Percentiles rank a stretch among this genome's conserved stretches.
Evolutionary conservation across 2,888 invertebrate species (phyloP).

Genomic region (Shargacucullia verbasci): DNA sequence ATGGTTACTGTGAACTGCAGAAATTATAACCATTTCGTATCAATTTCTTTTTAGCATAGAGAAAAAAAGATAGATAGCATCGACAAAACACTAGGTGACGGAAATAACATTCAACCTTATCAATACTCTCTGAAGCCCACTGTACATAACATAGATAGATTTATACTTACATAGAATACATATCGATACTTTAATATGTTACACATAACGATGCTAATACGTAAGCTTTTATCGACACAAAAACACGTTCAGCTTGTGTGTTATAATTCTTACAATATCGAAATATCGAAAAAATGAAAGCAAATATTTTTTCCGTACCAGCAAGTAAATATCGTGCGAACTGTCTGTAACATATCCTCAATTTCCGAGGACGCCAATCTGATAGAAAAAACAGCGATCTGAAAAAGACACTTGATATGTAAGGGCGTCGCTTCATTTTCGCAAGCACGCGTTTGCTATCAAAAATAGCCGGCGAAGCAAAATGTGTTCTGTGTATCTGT

Average conservation of each 20-base stretch:
- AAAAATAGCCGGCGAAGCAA: constrained; percentile 38
- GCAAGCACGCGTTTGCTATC: constrained; percentile 30
- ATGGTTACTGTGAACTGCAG: too few relatives aligned
- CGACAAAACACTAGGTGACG: too few relatives aligned
- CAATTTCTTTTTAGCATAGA: too few relatives aligned
- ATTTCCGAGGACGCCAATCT: constrained; percentile 61
- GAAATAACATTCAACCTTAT: too few relatives aligned
- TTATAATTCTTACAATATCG: constrained; percentile 38
- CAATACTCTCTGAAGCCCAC: too few relatives aligned
- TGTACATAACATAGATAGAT: too few relatives aligned
- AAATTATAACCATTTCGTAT: too few relatives aligned
- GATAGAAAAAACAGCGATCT: constrained; percentile 56
- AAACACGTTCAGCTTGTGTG: constrained; percentile 30
- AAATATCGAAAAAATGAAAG: constrained; percentile 45
- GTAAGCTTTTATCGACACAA: constrained; percentile 18
- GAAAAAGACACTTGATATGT: constrained; percentile 57
- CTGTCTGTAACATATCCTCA: constrained; percentile 60
- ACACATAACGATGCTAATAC: neutral
- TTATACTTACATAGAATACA: too few relatives aligned
- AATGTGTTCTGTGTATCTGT: constrained; percentile 41
- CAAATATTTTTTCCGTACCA: constrained; percentile 50
- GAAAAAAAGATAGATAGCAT: too few relatives aligned
- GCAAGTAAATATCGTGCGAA: constrained; percentile 55
- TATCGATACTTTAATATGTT: too few relatives aligned
- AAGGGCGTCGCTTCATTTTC: constrained; percentile 47